Evolutionary conservation across 2,113 vertebrate species (phyloP), one percentile per base, ranked within the genome.

Genomic region (Alaudala cheleensis): DNA sequence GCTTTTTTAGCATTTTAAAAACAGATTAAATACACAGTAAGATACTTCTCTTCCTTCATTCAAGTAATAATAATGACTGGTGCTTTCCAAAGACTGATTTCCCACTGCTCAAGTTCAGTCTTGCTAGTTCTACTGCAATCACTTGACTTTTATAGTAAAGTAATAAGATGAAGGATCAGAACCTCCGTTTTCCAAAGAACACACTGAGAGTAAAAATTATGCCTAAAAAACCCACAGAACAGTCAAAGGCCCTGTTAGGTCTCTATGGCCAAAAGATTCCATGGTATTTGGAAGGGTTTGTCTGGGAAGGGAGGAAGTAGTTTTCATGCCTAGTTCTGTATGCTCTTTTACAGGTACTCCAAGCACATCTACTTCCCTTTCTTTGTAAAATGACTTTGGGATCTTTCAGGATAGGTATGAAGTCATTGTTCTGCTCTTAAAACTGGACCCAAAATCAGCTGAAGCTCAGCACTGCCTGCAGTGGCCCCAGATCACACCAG

Each of bases 401-500:
- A 19, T 23, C 29, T 82, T 58, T 80, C 22, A 40, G 57, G 39
- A 19, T 44, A 34, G 57, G 50, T 69, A 8, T 22, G 24, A 21
- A 50, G 17, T 44, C 57, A 34, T 1, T 33, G 26, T 49, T 82
- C 16, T 69, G 42, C 23, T 51, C 29, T 26, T 88, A 7, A 58
- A 44, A 33, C 39, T 14, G 28, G 26, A 64, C 8, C 17, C 11
- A 13, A 5, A 11, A 19, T 17, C 49, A 26, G 1, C 1, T 81
- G 58, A 81, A 69, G 37, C 12, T 45, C 34, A 8, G 20, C n/a
- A 25, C 33, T 50, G 45, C 7, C 11, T 67, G 50, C 29, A 31
- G 31, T 4, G 44, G 47, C 69, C 28, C 0, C 28, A 31, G n/a
- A 8, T 29, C 18, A 4, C 8, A 1, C 5, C 34, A 22, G 28